A percentile compares a stretch with the other conserved stretches of the same genome.
These are phyloP conservation scores for Drosophila sulfurigaster DNA, from an alignment of 1,140 invertebrate genomes.

Conservation along the genomic window DNA sequence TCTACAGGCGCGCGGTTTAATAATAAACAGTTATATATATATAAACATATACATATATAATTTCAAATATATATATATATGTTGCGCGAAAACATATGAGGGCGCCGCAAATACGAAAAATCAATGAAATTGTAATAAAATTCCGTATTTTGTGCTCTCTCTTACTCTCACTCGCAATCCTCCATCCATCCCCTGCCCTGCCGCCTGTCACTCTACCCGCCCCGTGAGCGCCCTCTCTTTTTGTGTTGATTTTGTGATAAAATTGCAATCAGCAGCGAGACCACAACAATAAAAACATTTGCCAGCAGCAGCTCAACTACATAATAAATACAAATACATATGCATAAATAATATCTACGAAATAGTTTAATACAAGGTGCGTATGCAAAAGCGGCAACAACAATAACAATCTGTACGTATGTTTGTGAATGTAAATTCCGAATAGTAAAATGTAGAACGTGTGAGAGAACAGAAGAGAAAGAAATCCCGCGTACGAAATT, in stretches of 20 bases:
- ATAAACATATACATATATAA: slow-evolving; percentile 15
- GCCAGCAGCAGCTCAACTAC: slow-evolving; percentile 49
- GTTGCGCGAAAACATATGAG: slow-evolving; percentile 74
- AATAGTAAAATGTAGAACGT: slow-evolving; percentile 64
- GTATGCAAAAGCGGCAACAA: slow-evolving; percentile 57
- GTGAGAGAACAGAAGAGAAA: slow-evolving; percentile 61
- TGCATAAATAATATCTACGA: slow-evolving; percentile 24
- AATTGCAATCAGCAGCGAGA: slow-evolving; percentile 75
- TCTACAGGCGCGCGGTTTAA: slow-evolving; percentile 76
- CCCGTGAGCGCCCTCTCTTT: slow-evolving; percentile 54
- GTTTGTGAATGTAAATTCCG: slow-evolving; percentile 30
- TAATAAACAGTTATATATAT: slow-evolving; percentile 81
- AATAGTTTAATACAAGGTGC: slow-evolving; percentile 64
- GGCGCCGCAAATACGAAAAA: slow-evolving; percentile 79
- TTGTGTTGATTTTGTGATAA: slow-evolving; percentile 83
- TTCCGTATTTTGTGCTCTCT: slow-evolving; percentile 73
- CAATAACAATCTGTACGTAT: slow-evolving; percentile 24
- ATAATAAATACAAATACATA: slow-evolving; percentile 41
- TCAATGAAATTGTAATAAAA: slow-evolving; percentile 83
- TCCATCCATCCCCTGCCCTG: slow-evolving; percentile 40
- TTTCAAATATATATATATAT: slow-evolving; percentile 49
- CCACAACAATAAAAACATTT: slow-evolving; percentile 63
- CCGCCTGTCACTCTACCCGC: slow-evolving; percentile 19
- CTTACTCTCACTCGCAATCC: slow-evolving; percentile 9
- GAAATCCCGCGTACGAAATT: slow-evolving; percentile 72